Base-by-base conservation (phyloP, 2,797 vertebrate species). In the Allobates femoralis region DNA sequence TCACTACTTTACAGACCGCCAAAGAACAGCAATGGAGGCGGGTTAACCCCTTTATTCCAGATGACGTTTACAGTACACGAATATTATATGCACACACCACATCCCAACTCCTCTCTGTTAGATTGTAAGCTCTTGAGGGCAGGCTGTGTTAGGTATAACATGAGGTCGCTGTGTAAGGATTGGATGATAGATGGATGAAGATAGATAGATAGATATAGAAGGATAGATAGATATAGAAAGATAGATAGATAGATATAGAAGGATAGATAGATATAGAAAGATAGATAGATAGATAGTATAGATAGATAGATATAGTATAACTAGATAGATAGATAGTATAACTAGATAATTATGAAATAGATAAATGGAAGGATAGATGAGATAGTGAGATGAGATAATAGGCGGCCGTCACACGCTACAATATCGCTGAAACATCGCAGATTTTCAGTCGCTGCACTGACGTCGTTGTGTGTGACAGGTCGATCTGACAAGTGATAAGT, bases 291-390 rank as follows among this genome's bases (percentile, higher is more conserved):
- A 23, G 21, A 21, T 3, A 5, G n/a, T n/a, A 56, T 23, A 56
- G 55, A 58, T 21, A 58, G 19, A 23, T 58, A 58, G 55, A 23
- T 58, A 58, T n/a, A n/a, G n/a, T n/a, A 19, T 19, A 1, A 56
- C n/a, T 19, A 56, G 3, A 56, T 21, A 23, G 18, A 21, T 56
- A 56, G 55, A 21, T 56, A 56, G 7, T 21, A 75, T 15, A 26
- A 23, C 28, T 28, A 74, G 34, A 30, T 62, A 62, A 23, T 0
- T 62, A n/a, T n/a, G n/a, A 15, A 46, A 75, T 75, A 37, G 46
- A 76, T 53, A 55, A 26, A 53, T 76, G 30, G 50, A 76, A 30
- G 53, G 73, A 76, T 50, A 53, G n/a, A 76, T n/a, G 26, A 41
- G 67, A 46, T 46, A 71, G 19, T 32, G 8, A 32, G 30, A 67